Evolutionary conservation across 2,797 vertebrate genomes (phyloP).

Genomic region (Hippoglossus hippoglossus): DNA sequence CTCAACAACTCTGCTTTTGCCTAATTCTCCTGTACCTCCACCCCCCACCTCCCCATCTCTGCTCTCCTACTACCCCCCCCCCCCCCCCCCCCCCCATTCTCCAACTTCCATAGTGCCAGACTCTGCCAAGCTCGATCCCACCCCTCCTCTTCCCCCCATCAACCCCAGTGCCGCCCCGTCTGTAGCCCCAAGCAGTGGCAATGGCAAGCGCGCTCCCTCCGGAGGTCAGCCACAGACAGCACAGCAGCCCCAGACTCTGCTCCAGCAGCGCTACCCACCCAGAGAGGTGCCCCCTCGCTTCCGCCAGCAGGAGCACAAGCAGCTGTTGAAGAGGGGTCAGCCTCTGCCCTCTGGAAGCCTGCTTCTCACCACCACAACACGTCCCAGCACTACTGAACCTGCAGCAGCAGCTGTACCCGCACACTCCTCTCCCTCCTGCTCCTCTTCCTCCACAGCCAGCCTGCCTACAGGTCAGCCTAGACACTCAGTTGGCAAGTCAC

Average conservation of each 20-base stretch:
- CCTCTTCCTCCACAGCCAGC: slow-evolving; percentile 65
- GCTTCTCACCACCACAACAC: slow-evolving; percentile 63
- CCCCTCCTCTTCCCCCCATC: slow-evolving; percentile 92
- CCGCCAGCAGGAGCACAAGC: slow-evolving; percentile 97
- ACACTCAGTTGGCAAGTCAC: slow-evolving; percentile 27
- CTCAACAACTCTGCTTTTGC: slow-evolving; percentile 46
- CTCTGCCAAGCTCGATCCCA: slow-evolving; percentile 91
- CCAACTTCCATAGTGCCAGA: slow-evolving; percentile 90
- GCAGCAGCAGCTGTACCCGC: slow-evolving; percentile 70
- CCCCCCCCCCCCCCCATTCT: neutral
- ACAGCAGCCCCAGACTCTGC: slow-evolving; percentile 80
- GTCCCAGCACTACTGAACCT: slow-evolving; percentile 64
- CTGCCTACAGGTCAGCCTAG: slow-evolving; percentile 73
- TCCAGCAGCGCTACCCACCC: slow-evolving; percentile 91
- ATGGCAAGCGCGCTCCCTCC: slow-evolving; percentile 92
- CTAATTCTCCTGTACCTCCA: slow-evolving; percentile 35
- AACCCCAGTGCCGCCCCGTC: slow-evolving; percentile 88
- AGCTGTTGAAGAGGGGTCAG: slow-evolving; percentile 96
- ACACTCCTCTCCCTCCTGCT: slow-evolving; percentile 68
- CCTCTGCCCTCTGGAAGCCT: slow-evolving; percentile 87
- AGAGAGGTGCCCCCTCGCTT: slow-evolving; percentile 96
- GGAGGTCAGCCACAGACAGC: slow-evolving; percentile 85
- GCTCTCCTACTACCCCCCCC: slow-evolving; percentile 38
- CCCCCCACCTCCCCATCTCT: slow-evolving; percentile 39
- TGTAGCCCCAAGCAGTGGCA: slow-evolving; percentile 90